A percentile compares a stretch with the other conserved stretches of the same genome.
phyloP scores from a whole-genome alignment of 2,113 vertebrate genomes.

The Australoheros scitulus region DNA sequence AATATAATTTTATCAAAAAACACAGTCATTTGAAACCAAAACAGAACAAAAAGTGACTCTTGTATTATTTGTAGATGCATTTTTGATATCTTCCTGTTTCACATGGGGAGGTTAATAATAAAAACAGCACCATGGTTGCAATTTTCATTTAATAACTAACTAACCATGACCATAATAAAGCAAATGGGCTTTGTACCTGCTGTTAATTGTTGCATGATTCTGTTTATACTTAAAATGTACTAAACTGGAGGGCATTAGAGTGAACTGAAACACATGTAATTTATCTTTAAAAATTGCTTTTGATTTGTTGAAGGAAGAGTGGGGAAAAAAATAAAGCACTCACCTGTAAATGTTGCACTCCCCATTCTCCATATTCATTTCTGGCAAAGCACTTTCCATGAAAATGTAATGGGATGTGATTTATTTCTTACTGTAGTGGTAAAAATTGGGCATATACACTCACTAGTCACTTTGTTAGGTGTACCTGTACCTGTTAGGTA shows the following conservation, averaged over 20 bases:
- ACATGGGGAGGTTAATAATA: constrained; percentile 18
- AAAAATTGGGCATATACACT: neutral
- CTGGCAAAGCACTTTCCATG: constrained; percentile 78
- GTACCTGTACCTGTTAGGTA: too few species aligned
- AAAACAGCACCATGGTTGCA: neutral
- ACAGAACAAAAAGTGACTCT: neutral
- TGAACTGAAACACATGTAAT: neutral
- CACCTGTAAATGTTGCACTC: constrained; percentile 80
- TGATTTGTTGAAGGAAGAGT: neutral
- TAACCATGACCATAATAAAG: too few species aligned
- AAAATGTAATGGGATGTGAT: neutral
- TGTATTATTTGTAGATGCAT: too few species aligned
- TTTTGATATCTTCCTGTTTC: neutral
- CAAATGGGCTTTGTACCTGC: constrained; percentile 53
- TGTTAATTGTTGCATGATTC: constrained; percentile 75
- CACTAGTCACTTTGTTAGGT: too few species aligned
- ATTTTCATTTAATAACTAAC: neutral
- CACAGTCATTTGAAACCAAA: neutral
- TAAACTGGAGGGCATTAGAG: constrained; percentile 54
- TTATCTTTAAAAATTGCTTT: neutral
- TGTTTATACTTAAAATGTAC: constrained; percentile 83
- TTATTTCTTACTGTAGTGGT: neutral
- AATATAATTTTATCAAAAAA: neutral
- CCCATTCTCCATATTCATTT: constrained; percentile 86
- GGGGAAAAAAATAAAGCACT: constrained; percentile 12